These are phyloP conservation scores for Portunus trituberculatus DNA, from an alignment of 1,140 invertebrate genomes.

Conservation along the genomic window DNA sequence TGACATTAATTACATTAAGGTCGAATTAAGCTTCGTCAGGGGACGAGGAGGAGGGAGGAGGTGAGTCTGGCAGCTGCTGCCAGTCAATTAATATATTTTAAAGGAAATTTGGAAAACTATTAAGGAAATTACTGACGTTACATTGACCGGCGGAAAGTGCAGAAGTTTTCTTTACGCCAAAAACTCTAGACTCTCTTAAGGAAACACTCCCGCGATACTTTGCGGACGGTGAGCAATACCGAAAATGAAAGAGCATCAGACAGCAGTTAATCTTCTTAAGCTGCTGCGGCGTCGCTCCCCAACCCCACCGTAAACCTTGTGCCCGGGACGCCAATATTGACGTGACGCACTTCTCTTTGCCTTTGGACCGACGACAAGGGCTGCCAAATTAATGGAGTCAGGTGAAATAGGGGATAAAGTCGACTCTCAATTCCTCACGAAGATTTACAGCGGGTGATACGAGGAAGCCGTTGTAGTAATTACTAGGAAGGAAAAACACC, in stretches of 20 bases:
- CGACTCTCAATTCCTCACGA: not conserved
- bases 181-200: not conserved
- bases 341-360: not conserved
- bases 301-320: not conserved
- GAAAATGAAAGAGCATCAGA: constrained; percentile 22
- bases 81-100: not conserved
- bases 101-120: not conserved
- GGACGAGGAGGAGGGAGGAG: not conserved
- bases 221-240: not conserved
- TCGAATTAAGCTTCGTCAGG: not conserved
- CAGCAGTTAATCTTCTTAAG: not conserved
- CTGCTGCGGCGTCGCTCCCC: not conserved
- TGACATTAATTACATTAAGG: not conserved
- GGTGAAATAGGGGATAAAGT: not conserved
- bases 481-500: not conserved
- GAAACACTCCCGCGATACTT: not conserved
- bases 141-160: not conserved
- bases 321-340: not conserved
- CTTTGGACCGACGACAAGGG: not conserved
- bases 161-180: not conserved
- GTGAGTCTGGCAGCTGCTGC: not conserved
- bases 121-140: not conserved
- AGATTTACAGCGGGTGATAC: not conserved
- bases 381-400: not conserved
- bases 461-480: not conserved